Conservation (phyloP, 2,888 invertebrate species). For the Euplexia lucipara region DNA sequence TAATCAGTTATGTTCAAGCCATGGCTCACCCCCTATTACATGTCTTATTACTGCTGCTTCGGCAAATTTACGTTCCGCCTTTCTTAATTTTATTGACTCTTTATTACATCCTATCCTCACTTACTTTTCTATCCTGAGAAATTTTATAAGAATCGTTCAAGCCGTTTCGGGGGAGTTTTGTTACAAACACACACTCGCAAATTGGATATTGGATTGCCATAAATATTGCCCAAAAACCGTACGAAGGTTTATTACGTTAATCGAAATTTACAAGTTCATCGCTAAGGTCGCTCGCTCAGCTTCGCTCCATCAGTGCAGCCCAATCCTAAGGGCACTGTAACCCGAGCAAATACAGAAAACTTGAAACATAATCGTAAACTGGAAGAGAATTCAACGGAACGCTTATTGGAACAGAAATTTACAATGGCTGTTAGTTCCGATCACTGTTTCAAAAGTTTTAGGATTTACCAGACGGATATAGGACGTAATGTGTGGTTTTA, state of each 20-base stretch:
- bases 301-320: neutral
- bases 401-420: slow-evolving; percentile 66
- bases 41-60: too few relatives aligned
- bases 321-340: slow-evolving; percentile 25
- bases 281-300: neutral
- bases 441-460: slow-evolving; percentile 61
- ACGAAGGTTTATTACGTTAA: neutral
- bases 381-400: slow-evolving; percentile 58
- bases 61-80: too few relatives aligned
- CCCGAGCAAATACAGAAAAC: slow-evolving; percentile 60
- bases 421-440: slow-evolving; percentile 62
- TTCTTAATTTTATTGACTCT: too few relatives aligned
- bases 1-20: too few relatives aligned
- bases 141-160: too few relatives aligned
- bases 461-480: slow-evolving; percentile 39
- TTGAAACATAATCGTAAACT: slow-evolving; percentile 66
- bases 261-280: neutral
- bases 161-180: too few relatives aligned
- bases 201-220: too few relatives aligned
- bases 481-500: slow-evolving; percentile 39
- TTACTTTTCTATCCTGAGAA: too few relatives aligned
- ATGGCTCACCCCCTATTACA: too few relatives aligned
- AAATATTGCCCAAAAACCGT: too few relatives aligned
- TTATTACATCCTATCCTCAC: too few relatives aligned
- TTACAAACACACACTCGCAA: too few relatives aligned